Evolutionary conservation across 2,888 invertebrate genomes (phyloP).

Genomic region (Temnothorax rugatulus): DNA sequence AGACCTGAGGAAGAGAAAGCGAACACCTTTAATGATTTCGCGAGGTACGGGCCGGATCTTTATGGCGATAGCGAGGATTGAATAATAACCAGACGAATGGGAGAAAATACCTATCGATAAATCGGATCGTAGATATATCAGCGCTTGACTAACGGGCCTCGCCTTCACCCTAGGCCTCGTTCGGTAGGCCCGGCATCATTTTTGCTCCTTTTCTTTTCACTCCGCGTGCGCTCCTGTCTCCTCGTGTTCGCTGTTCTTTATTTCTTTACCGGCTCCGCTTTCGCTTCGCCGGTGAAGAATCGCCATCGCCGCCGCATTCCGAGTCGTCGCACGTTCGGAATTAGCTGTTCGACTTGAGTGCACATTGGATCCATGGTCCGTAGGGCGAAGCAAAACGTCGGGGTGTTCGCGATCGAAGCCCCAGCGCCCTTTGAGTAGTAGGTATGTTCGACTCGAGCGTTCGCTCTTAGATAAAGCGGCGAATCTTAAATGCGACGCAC

Average conservation of each 20-base stretch:
- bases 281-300: slow-evolving; percentile 69
- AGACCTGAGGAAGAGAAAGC: not conserved
- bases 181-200: slow-evolving; percentile 37
- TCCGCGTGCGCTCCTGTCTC: slow-evolving; percentile 1
- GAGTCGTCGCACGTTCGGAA: slow-evolving; percentile 85
- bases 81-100: slow-evolving; percentile 64
- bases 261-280: slow-evolving; percentile 55
- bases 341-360: slow-evolving; percentile 84
- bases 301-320: slow-evolving; percentile 79
- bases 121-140: slow-evolving; percentile 62
- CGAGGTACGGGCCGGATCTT: slow-evolving; percentile 55
- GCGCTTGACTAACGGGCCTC: slow-evolving; percentile 64
- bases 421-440: slow-evolving; percentile 31
- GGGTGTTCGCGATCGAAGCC: slow-evolving; percentile 63
- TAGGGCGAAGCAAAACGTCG: slow-evolving; percentile 71
- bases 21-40: slow-evolving; percentile 53
- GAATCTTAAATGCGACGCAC: slow-evolving; percentile 51
- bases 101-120: slow-evolving; percentile 62
- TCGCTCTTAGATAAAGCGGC: slow-evolving; percentile 44
- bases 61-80: slow-evolving; percentile 60
- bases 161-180: slow-evolving; percentile 23
- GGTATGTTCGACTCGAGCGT: slow-evolving; percentile 35
- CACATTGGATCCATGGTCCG: slow-evolving; percentile 82
- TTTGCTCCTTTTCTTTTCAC: slow-evolving; percentile 11
- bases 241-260: slow-evolving; percentile 55